Evolutionary conservation across 2,113 vertebrate species (phyloP).

Genomic region (Xiphias gladius): DNA sequence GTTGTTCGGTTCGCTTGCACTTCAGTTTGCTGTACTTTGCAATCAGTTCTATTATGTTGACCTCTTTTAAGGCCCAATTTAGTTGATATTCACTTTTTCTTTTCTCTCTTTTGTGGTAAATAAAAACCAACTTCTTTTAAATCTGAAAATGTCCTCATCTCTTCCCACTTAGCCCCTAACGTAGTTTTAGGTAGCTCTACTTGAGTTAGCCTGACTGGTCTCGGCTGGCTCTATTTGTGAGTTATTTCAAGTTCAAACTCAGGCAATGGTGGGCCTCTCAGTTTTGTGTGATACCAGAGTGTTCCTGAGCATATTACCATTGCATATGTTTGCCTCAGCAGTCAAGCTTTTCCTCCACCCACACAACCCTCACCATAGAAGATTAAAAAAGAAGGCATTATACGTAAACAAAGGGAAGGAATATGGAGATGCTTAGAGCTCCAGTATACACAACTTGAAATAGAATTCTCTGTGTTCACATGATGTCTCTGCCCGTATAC

Average conservation of each 20-base stretch:
- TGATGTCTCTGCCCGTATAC: slow-evolving; percentile 12
- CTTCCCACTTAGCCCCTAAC: neutral
- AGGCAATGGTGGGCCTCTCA: slow-evolving; percentile 19
- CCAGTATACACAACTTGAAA: slow-evolving; percentile 25
- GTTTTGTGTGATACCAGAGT: slow-evolving; percentile 45
- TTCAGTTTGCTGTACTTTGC: neutral
- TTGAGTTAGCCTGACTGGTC: neutral
- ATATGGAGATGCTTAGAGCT: slow-evolving; percentile 42
- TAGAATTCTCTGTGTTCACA: slow-evolving; percentile 33
- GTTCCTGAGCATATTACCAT: slow-evolving; percentile 36
- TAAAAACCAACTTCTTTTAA: neutral
- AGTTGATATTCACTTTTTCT: neutral
- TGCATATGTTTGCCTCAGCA: slow-evolving; percentile 46
- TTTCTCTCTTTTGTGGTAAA: neutral
- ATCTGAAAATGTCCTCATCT: neutral
- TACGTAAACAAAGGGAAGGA: slow-evolving; percentile 54
- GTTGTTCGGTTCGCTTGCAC: neutral
- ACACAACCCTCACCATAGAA: slow-evolving; percentile 51
- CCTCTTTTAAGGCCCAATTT: neutral
- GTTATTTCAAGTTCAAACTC: slow-evolving; percentile 34
- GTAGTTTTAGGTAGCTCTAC: neutral
- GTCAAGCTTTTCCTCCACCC: slow-evolving; percentile 38
- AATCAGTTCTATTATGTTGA: neutral
- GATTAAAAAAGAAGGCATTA: slow-evolving; percentile 53
- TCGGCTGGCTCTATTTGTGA: slow-evolving; percentile 6